phyloP scores from a whole-genome alignment of 1,140 invertebrate genomes.

The Potamilus streckersoni region DNA sequence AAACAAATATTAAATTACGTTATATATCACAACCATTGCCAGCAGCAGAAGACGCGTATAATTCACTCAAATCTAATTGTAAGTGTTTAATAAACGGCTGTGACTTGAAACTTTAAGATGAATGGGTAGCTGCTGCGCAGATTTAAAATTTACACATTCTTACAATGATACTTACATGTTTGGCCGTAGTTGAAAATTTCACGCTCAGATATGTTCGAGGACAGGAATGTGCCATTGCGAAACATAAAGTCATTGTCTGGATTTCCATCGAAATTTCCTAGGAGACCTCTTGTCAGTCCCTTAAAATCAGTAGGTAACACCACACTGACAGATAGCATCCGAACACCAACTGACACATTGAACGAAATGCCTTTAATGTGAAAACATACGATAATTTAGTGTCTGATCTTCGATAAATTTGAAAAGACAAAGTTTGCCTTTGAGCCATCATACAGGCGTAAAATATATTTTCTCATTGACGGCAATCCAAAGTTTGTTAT shows the following conservation, averaged over 20 bases:
- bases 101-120: neutral
- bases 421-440: too few relatives aligned
- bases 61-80: too few relatives aligned
- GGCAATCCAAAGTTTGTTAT: too few relatives aligned
- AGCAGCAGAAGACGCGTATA: too few relatives aligned
- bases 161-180: conserved; percentile 22
- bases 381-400: neutral
- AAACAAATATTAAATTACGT: too few relatives aligned
- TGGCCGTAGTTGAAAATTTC: conserved; percentile 39
- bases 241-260: conserved; percentile 38
- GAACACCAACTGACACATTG: conserved; percentile 20
- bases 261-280: conserved; percentile 44
- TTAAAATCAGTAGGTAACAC: conserved; percentile 17
- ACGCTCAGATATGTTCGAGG: conserved; percentile 27
- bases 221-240: conserved; percentile 35
- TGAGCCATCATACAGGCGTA: too few relatives aligned
- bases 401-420: too few relatives aligned
- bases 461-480: too few relatives aligned
- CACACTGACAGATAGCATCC: conserved; percentile 27
- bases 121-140: neutral
- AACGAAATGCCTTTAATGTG: conserved; percentile 29
- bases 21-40: too few relatives aligned
- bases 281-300: conserved; percentile 36
- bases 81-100: too few relatives aligned
- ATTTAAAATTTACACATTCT: neutral